These are phyloP conservation scores for Atherinomorus stipes DNA, from an alignment of 2,113 vertebrate genomes.

Conservation along the genomic window DNA sequence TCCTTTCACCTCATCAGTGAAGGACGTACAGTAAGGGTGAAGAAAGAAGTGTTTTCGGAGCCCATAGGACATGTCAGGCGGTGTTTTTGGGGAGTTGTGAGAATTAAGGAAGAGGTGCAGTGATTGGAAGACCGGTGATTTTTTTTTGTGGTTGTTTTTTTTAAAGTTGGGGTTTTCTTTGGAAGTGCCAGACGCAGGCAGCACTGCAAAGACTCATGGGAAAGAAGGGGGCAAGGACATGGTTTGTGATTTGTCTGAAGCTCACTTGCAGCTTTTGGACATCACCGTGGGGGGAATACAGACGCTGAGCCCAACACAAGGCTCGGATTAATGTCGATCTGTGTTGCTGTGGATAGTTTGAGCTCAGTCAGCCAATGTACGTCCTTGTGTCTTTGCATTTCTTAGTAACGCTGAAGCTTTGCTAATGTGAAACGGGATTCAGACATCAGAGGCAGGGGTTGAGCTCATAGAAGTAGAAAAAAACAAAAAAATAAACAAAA, in stretches of 20 bases:
- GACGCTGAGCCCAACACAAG: conserved; percentile 83
- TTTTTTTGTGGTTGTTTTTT: background rate
- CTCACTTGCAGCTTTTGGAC: conserved; percentile 65
- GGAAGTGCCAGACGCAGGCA: conserved; percentile 32
- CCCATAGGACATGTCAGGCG: conserved; percentile 42
- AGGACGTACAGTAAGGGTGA: conserved; percentile 14
- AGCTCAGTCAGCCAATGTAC: conserved; percentile 1
- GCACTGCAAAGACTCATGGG: conserved; percentile 37
- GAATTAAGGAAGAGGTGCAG: conserved; percentile 61
- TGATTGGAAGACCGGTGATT: conserved; percentile 4
- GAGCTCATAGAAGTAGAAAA: conserved; percentile 21
- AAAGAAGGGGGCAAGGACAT: conserved; percentile 12
- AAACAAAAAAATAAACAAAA: conserved; percentile 20
- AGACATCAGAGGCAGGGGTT: conserved; percentile 30
- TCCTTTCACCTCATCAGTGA: conserved; percentile 38
- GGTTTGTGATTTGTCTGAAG: conserved; percentile 58
- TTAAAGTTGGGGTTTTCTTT: conserved; percentile 16
- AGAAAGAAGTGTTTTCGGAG: conserved; percentile 41
- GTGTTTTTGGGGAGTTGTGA: conserved; percentile 61
- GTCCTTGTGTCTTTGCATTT: conserved; percentile 20
- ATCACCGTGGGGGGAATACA: conserved; percentile 74
- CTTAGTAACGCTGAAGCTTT: conserved; percentile 31
- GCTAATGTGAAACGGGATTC: conserved; percentile 48
- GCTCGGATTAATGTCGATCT: conserved; percentile 69
- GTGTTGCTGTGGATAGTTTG: background rate